Base-by-base conservation (phyloP, 92 coral and sea anemone species). In the Parazoanthus atlanticus region DNA sequence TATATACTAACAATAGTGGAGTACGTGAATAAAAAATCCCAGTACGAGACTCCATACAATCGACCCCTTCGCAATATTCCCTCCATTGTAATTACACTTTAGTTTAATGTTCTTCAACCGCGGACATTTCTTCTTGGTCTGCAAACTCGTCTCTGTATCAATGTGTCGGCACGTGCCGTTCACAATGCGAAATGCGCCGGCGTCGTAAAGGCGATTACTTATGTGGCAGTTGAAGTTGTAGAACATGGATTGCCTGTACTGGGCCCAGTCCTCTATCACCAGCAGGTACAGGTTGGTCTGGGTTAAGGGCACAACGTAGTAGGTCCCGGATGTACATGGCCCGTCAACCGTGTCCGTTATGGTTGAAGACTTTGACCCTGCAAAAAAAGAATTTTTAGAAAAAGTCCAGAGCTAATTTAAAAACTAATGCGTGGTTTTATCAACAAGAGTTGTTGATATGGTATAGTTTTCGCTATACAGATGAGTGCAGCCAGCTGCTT, bases 141-240 rank as follows among this genome's bases (percentile, higher is more conserved):
- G 85, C 17, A 91, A 84, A 41, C 94, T 89, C 25, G 86, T 88
- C 82, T 94, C 86, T 28, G 94, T 90, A 38, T 95, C 99, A 36
- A 97, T 95, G 54, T 97, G 99, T 21, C 96, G 94, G 86, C 99
- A 97, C 21, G 99, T 97, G 56, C 99, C 99, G 88, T 97, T 97
- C 47, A 97, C 99, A 28, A 97, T 97, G 33, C 99, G 96, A 65
- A 94, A 97, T 23, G 99, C 98, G 33, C 99, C 99, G 23, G 99
- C 98, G 88, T 97, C 99, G 86, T 91, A 97, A 72, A 97, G 97
- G 29, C 95, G 91, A 85, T 97, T 97, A 80, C 95, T 97, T 47
- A 97, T 97, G 85, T 92, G 99, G 81, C 99, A 97, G 88, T 97
- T 97, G 91, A 97, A 95, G 96, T 97, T 97, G 90, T 95, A 97